phyloP scores from a whole-genome alignment of 2,113 vertebrate species.

The Ictalurus punctatus region DNA sequence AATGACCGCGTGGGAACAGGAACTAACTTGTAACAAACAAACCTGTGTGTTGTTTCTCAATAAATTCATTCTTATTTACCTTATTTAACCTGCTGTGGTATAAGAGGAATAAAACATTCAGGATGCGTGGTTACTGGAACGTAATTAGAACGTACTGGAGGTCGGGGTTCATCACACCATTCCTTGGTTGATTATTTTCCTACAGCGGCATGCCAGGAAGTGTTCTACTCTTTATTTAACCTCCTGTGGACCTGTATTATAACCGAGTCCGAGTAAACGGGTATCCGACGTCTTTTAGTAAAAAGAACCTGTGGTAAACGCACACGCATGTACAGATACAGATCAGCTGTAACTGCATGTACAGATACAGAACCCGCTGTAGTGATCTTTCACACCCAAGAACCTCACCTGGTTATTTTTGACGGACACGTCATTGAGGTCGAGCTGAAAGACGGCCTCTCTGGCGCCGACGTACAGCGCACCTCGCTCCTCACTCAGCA shows the following conservation, averaged over 20 bases:
- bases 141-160: no score
- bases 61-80: neutral
- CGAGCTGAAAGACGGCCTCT: slow-evolving; percentile 89
- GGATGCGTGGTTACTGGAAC: neutral
- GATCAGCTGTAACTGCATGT: neutral
- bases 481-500: slow-evolving; percentile 82
- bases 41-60: neutral
- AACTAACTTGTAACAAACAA: neutral
- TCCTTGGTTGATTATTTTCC: neutral
- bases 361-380: neutral
- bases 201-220: neutral
- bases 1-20: neutral
- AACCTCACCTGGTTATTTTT: slow-evolving; percentile 82
- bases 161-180: neutral
- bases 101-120: neutral
- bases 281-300: neutral
- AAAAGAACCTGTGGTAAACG: neutral
- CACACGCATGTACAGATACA: neutral
- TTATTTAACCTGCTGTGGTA: neutral
- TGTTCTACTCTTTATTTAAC: neutral
- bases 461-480: slow-evolving; percentile 89
- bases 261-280: neutral
- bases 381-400: neutral
- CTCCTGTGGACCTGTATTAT: neutral
- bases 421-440: slow-evolving; percentile 77